These are phyloP conservation scores for Xerus rutilus DNA, from an alignment of 2,797 vertebrate genomes.

Conservation along the genomic window DNA sequence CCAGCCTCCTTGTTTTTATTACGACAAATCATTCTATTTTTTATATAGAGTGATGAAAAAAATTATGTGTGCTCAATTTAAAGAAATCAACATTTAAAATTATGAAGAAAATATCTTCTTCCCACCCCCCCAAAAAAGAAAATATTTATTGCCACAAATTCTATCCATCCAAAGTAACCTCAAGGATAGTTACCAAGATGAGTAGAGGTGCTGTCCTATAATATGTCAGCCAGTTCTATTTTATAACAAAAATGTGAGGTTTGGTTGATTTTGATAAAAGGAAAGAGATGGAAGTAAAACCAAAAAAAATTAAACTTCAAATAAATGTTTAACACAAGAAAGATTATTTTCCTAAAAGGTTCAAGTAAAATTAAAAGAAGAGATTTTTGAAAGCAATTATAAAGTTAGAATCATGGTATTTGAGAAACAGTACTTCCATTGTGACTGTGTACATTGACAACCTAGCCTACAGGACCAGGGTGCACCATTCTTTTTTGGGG, in stretches of 20 bases:
- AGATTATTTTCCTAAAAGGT: conserved; percentile 8
- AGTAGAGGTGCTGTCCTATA: neutral
- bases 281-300: conserved; percentile 20
- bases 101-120: neutral
- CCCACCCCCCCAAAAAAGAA: neutral
- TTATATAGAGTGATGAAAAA: conserved; percentile 11
- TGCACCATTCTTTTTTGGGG: neutral
- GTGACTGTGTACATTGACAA: neutral
- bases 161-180: neutral
- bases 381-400: neutral
- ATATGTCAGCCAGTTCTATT: neutral
- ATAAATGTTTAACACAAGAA: neutral
- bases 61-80: neutral
- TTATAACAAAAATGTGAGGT: neutral
- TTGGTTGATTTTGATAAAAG: neutral
- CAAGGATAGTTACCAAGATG: neutral
- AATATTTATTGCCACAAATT: neutral
- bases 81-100: neutral
- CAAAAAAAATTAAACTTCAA: conserved; percentile 33
- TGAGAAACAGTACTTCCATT: neutral
- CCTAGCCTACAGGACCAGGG: neutral
- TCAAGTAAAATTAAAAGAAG: neutral
- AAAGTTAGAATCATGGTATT: neutral
- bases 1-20: neutral
- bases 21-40: neutral